Evolutionary conservation across 2,888 invertebrate genomes (phyloP).

Genomic region (Priocnemis perturbator): DNA sequence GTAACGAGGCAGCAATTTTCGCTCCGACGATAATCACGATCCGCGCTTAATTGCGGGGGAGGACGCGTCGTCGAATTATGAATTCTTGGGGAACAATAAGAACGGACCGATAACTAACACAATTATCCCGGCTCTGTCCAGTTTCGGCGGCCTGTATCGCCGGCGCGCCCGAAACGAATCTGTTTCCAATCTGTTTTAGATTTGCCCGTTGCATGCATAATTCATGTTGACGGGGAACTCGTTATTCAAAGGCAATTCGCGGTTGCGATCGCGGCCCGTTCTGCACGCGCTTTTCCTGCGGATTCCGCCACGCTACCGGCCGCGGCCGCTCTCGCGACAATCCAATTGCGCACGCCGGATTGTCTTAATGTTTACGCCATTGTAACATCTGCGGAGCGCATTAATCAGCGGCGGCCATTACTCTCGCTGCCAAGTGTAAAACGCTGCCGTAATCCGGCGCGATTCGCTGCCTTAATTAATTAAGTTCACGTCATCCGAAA

Average conservation of each 20-base stretch:
- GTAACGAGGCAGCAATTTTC: too few relatives aligned
- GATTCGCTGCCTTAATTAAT: slow-evolving; percentile 56
- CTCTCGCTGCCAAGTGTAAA: slow-evolving; percentile 55
- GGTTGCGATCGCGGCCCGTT: slow-evolving; percentile 1
- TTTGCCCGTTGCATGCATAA: slow-evolving; percentile 41
- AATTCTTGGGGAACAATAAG: too few relatives aligned
- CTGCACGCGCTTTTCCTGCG: background rate
- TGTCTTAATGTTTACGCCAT: slow-evolving; percentile 54
- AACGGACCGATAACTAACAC: background rate
- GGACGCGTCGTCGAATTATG: too few relatives aligned
- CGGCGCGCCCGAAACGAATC: slow-evolving; percentile 28
- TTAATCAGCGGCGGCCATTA: slow-evolving; percentile 55
- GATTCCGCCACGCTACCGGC: too few relatives aligned
- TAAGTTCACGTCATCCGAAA: slow-evolving; percentile 36
- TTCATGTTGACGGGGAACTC: slow-evolving; percentile 34
- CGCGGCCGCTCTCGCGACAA: slow-evolving; percentile 25
- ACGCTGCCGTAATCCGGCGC: slow-evolving; percentile 51
- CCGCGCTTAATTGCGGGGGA: too few relatives aligned
- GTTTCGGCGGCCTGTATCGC: slow-evolving; percentile 14
- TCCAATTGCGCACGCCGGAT: slow-evolving; percentile 36
- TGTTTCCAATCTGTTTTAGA: slow-evolving; percentile 46
- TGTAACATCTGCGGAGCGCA: slow-evolving; percentile 54
- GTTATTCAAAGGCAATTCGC: slow-evolving; percentile 41
- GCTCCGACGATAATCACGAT: too few relatives aligned
- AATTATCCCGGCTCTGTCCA: slow-evolving; percentile 5